Evolutionary conservation across 2,888 invertebrate species (phyloP).

Genomic region (Himalopsyche tibetana): DNA sequence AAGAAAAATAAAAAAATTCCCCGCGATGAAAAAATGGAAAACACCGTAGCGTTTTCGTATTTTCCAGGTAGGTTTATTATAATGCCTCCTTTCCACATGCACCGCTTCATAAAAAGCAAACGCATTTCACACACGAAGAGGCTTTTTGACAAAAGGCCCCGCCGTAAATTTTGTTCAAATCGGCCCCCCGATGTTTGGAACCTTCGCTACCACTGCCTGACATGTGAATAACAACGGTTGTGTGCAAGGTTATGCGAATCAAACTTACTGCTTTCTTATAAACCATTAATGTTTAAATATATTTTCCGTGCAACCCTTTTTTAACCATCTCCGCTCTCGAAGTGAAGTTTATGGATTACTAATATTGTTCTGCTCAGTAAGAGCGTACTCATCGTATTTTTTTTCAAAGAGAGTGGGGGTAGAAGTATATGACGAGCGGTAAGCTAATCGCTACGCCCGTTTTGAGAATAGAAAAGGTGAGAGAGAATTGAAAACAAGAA

Average conservation of each 20-base stretch:
- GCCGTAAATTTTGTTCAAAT: conserved; percentile 15
- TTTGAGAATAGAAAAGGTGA: too few relatives aligned
- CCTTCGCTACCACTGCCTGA: conserved; percentile 11
- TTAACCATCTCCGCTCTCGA: too few relatives aligned
- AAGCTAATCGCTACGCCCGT: too few relatives aligned
- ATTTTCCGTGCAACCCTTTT: too few relatives aligned
- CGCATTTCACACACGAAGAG: conserved; percentile 28
- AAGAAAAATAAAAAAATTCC: neutral
- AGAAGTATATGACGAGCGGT: too few relatives aligned
- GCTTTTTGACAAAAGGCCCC: conserved; percentile 17
- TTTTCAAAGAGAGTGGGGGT: too few relatives aligned
- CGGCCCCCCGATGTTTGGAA: conserved; percentile 16
- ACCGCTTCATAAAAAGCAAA: conserved; percentile 26
- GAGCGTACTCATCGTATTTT: too few relatives aligned
- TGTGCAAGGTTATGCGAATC: neutral
- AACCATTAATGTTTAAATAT: too few relatives aligned
- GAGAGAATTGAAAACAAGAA: too few relatives aligned
- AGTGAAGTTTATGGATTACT: too few relatives aligned
- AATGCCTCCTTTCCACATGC: neutral
- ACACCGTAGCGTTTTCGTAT: conserved; percentile 4
- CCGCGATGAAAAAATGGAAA: conserved; percentile 5
- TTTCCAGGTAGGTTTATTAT: conserved; percentile 13
- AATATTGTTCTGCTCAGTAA: too few relatives aligned
- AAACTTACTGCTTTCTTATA: too few relatives aligned
- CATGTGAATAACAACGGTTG: neutral